These are phyloP conservation scores for Octomys mimax DNA, from an alignment of 2,797 vertebrate species.

Conservation along the genomic window DNA sequence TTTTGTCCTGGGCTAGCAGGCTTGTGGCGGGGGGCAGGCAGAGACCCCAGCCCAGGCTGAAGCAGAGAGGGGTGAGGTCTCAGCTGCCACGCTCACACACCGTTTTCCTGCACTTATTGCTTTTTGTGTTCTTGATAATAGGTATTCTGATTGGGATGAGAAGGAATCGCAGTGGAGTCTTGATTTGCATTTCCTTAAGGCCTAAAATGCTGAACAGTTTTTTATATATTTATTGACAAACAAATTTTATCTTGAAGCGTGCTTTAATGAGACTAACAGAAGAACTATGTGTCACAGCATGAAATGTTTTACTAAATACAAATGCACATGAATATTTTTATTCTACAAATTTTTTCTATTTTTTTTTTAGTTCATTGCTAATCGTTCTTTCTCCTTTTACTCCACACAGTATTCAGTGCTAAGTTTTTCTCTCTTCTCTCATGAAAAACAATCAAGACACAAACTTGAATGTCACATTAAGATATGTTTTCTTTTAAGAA, in stretches of 20 bases:
- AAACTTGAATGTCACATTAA: background rate
- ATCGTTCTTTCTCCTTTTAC: background rate
- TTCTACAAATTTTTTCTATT: background rate
- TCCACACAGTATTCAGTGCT: background rate
- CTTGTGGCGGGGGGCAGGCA: background rate
- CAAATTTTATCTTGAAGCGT: background rate
- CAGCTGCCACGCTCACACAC: background rate
- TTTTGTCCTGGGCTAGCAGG: fast-evolving
- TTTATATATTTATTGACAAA: background rate
- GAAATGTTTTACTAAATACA: background rate
- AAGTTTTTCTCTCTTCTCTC: background rate
- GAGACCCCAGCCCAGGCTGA: too few relatives aligned
- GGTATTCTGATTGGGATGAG: background rate
- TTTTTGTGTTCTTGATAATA: background rate
- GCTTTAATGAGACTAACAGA: background rate
- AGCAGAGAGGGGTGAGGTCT: background rate
- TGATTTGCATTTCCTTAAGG: background rate
- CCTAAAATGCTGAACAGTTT: background rate
- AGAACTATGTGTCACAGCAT: background rate
- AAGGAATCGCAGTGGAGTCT: background rate
- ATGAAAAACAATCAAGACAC: background rate
- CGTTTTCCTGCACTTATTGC: background rate
- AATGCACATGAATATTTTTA: background rate
- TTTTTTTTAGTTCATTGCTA: background rate
- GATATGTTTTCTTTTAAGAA: background rate